A percentile compares a stretch with the other conserved stretches of the same genome.
These are phyloP conservation scores for Lucinisca nassula DNA, from an alignment of 2,888 invertebrate genomes.

Conservation along the genomic window DNA sequence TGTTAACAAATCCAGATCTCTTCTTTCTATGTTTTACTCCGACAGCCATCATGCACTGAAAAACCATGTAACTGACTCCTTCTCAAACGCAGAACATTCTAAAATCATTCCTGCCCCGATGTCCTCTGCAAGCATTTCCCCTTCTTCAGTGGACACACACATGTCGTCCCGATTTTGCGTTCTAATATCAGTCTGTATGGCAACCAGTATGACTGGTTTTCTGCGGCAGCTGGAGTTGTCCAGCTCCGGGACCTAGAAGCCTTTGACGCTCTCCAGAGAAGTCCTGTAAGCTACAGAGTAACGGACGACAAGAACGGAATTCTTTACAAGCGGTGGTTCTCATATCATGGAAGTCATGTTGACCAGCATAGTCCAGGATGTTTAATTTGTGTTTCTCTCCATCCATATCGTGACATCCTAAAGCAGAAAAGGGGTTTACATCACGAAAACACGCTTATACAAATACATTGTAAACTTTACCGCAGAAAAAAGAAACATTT, in stretches of 20 bases:
- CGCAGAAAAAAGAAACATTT: no score
- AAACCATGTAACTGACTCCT: slow-evolving; percentile 76
- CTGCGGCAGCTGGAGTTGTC: slow-evolving; percentile 70
- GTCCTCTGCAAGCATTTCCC: slow-evolving; percentile 73
- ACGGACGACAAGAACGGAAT: slow-evolving; percentile 78
- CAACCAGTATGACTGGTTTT: slow-evolving; percentile 79
- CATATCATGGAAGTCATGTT: slow-evolving; percentile 78
- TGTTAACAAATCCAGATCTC: slow-evolving; percentile 68
- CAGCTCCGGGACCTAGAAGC: slow-evolving; percentile 81
- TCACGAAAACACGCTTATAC: no score
- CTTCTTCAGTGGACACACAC: slow-evolving; percentile 73
- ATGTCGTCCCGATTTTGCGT: slow-evolving; percentile 16
- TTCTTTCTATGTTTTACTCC: slow-evolving; percentile 76
- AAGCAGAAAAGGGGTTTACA: no score
- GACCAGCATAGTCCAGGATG: slow-evolving; percentile 80
- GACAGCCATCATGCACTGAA: slow-evolving; percentile 76
- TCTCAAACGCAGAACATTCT: slow-evolving; percentile 76
- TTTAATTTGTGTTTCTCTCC: slow-evolving; percentile 79
- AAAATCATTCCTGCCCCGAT: slow-evolving; percentile 79
- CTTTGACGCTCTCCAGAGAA: slow-evolving; percentile 76
- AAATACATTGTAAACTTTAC: no score
- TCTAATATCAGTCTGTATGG: slow-evolving; percentile 79
- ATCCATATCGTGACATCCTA: slow-evolving; percentile 76
- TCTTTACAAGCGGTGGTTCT: slow-evolving; percentile 77
- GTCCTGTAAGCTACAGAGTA: slow-evolving; percentile 79